Conservation (phyloP, 2,888 invertebrate species). For the Bombyx huttoni region DNA sequence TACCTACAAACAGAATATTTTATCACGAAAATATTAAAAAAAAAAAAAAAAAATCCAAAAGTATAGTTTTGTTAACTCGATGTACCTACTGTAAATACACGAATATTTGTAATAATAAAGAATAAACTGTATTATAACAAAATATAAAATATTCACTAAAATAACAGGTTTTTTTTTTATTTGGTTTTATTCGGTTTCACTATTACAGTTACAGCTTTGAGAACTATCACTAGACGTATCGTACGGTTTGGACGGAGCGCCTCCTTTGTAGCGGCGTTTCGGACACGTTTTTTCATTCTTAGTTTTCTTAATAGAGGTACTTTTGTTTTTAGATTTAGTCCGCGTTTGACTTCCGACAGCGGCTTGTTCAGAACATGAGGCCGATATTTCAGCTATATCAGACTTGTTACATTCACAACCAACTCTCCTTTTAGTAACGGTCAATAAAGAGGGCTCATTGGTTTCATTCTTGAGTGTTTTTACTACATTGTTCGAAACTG, state of each 20-base stretch:
- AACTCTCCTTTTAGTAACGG: neutral
- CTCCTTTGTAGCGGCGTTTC: neutral
- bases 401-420: neutral
- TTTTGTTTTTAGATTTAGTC: neutral
- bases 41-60: constrained; percentile 49
- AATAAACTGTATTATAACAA: constrained; percentile 67
- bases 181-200: constrained; percentile 7
- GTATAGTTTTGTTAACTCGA: constrained; percentile 56
- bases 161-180: constrained; percentile 25
- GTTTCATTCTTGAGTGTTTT: constrained; percentile 1
- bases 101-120: constrained; percentile 46
- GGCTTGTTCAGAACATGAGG: constrained; percentile 22
- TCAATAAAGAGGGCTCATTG: neutral
- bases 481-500: neutral
- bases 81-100: constrained; percentile 50
- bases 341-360: constrained; percentile 17
- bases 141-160: constrained; percentile 56
- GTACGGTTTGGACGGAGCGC: neutral
- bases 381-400: constrained; percentile 21
- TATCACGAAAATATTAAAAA: constrained; percentile 10
- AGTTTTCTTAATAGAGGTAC: neutral
- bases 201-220: constrained; percentile 6
- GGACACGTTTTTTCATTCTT: neutral
- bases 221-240: neutral
- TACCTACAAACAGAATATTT: neutral